phyloP scores from a whole-genome alignment of 2,797 vertebrate species.

The Chelidonichthys spinosus region DNA sequence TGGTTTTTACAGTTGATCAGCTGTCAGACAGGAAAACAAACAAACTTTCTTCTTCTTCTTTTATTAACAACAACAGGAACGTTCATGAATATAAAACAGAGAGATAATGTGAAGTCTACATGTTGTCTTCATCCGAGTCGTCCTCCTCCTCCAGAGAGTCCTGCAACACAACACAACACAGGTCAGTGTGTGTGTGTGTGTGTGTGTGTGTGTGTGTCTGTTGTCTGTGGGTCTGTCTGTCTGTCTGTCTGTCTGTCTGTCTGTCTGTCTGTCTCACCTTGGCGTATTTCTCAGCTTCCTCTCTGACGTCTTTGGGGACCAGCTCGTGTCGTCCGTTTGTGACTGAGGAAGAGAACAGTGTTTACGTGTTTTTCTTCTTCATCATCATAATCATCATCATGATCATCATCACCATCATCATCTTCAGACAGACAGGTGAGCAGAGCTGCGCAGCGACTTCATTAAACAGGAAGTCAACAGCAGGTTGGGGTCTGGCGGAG shows the following conservation, averaged over 20 bases:
- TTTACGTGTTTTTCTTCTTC: too few species aligned
- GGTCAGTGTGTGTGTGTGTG: not conserved
- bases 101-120: conserved; percentile 81
- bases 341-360: conserved; percentile 82
- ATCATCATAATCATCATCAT: too few species aligned
- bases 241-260: too few species aligned
- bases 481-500: too few species aligned
- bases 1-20: too few species aligned
- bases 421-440: not conserved
- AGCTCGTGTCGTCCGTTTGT: conserved; percentile 96
- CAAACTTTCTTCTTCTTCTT: too few species aligned
- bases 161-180: conserved; percentile 72
- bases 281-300: conserved; percentile 98
- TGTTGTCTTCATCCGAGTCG: conserved; percentile 99
- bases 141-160: conserved; percentile 99
- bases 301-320: conserved; percentile 95
- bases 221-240: not conserved
- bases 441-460: too few species aligned
- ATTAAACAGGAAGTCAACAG: too few species aligned
- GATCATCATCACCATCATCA: too few species aligned
- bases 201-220: not conserved
- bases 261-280: conserved; percentile 85
- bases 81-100: conserved; percentile 70
- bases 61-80: conserved; percentile 38
- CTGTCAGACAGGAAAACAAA: too few species aligned